Percentiles rank a stretch among this genome's conserved stretches.
Conservation (phyloP, 2,888 invertebrate species). For the Tortrix viridana region DNA sequence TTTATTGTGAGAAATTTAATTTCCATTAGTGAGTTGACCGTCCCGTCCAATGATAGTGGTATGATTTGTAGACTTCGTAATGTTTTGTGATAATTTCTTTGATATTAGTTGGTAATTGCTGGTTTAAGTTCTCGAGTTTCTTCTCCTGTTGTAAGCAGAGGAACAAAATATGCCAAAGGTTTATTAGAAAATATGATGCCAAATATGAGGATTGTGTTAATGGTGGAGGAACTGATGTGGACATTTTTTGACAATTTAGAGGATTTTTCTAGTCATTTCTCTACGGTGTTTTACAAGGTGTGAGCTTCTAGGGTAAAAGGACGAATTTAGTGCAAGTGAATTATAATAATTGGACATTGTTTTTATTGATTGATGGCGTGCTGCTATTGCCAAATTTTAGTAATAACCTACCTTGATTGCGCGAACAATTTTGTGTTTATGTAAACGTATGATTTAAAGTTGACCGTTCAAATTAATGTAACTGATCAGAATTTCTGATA, state of each 20-base stretch:
- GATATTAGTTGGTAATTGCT: conserved; percentile 40
- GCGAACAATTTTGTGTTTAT: neutral
- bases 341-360: conserved; percentile 32
- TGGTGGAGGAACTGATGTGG: conserved; percentile 35
- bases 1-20: conserved; percentile 52
- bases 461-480: too few relatives aligned
- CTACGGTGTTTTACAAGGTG: conserved; percentile 63
- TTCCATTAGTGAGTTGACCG: conserved; percentile 71
- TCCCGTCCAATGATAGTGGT: conserved; percentile 76
- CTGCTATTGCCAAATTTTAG: conserved; percentile 30
- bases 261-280: conserved; percentile 60
- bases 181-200: conserved; percentile 51
- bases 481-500: too few relatives aligned
- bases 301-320: conserved; percentile 76
- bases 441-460: too few relatives aligned
- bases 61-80: conserved; percentile 58
- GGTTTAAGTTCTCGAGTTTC: conserved; percentile 45
- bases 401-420: conserved; percentile 8
- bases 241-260: conserved; percentile 7
- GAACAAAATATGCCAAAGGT: conserved; percentile 46
- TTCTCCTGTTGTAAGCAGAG: conserved; percentile 70
- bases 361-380: conserved; percentile 41
- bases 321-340: conserved; percentile 58
- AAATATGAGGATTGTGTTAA: conserved; percentile 52
- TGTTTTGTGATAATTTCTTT: conserved; percentile 47